Evolutionary conservation across 2,113 vertebrate species (phyloP).

Genomic region (Pterocles burchelli): DNA sequence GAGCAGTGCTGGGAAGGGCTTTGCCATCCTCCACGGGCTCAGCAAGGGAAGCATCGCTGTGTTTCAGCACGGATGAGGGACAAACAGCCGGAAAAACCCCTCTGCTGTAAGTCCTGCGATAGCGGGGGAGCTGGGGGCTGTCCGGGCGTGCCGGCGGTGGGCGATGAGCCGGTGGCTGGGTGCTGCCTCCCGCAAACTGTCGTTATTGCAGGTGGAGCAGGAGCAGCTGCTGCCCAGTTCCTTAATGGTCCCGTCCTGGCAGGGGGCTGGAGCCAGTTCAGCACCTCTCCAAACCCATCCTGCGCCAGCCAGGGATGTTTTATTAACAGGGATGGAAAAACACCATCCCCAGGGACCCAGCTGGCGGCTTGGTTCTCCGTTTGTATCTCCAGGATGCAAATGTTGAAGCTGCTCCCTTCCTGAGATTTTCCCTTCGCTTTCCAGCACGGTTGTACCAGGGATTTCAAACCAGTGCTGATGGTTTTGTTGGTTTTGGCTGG

Average conservation of each 20-base stretch:
- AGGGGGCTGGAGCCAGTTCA: neutral
- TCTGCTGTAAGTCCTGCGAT: rapidly evolving
- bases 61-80: neutral
- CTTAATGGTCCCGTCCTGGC: neutral
- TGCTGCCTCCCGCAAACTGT: rapidly evolving
- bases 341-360: neutral
- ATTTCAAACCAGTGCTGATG: rapidly evolving
- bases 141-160: neutral
- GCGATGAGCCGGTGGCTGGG: neutral
- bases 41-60: rapidly evolving
- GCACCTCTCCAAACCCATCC: neutral
- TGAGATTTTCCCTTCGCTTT: neutral
- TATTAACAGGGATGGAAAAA: neutral
- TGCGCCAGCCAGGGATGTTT: neutral
- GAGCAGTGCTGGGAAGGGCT: neutral
- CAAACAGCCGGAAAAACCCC: neutral
- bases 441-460: rapidly evolving
- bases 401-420: neutral
- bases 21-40: rapidly evolving
- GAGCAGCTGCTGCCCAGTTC: neutral
- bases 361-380: neutral
- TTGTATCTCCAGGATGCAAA: neutral
- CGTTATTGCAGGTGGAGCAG: neutral
- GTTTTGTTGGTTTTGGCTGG: neutral
- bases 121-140: neutral